Conservation (phyloP, 1,140 invertebrate species). For the Bombus cullumanus region DNA sequence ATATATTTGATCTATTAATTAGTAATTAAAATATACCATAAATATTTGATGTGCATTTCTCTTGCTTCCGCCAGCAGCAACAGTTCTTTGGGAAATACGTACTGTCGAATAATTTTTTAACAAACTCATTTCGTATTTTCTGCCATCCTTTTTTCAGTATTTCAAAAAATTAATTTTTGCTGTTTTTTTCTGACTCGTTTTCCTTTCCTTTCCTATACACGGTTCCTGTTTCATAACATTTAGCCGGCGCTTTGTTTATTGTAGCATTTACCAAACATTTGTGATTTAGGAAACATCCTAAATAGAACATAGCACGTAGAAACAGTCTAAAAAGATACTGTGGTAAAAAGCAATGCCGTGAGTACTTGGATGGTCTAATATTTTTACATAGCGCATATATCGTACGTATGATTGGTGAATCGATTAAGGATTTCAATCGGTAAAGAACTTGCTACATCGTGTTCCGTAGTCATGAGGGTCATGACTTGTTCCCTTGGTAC, state of each 20-base stretch:
- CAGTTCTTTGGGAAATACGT: neutral
- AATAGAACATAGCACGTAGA: neutral
- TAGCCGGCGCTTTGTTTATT: neutral
- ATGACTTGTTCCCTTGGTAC: neutral
- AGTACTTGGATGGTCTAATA: neutral
- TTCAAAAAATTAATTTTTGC: neutral
- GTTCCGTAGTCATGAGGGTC: neutral
- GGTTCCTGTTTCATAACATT: neutral
- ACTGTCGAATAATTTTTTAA: neutral
- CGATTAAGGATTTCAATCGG: neutral
- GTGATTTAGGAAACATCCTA: neutral
- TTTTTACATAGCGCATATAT: neutral
- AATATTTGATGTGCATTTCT: neutral
- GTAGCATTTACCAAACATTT: neutral
- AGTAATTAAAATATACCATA: too few relatives aligned
- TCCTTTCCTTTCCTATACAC: neutral
- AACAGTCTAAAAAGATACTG: neutral
- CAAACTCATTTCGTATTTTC: neutral
- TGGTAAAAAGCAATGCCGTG: too few relatives aligned
- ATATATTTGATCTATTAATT: too few relatives aligned
- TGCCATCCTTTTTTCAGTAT: neutral
- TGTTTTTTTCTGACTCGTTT: neutral
- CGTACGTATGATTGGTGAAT: neutral
- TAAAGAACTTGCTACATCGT: too few relatives aligned
- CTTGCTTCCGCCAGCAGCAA: neutral